These are phyloP conservation scores for Ispidina picta DNA, from an alignment of 2,797 vertebrate genomes.

Conservation along the genomic window DNA sequence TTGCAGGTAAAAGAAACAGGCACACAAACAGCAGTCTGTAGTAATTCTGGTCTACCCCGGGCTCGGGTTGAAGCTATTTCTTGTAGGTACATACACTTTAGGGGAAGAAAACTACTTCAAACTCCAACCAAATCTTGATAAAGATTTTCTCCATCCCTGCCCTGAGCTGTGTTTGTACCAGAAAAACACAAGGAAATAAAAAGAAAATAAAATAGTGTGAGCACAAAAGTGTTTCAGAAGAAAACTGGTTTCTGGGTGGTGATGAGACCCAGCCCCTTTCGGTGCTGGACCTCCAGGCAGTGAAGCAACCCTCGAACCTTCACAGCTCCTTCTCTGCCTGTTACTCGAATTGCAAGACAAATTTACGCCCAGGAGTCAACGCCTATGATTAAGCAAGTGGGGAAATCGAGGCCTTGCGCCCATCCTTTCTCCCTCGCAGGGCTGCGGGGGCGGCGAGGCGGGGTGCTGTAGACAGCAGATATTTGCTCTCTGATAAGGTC, in stretches of 20 bases:
- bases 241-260: neutral
- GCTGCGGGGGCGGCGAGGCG: neutral
- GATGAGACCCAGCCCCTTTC: neutral
- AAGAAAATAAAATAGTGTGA: neutral
- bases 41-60: neutral
- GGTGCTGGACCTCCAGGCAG: neutral
- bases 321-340: neutral
- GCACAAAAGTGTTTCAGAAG: neutral
- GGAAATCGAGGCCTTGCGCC: neutral
- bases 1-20: conserved; percentile 39
- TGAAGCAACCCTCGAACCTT: rapidly evolving
- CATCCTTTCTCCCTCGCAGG: neutral
- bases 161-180: neutral
- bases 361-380: neutral
- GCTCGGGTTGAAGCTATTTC: neutral
- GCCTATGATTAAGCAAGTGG: neutral
- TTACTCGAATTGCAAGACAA: neutral
- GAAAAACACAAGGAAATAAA: neutral
- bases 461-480: neutral
- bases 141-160: neutral
- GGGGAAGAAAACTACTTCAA: conserved; percentile 5
- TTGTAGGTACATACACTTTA: conserved; percentile 13
- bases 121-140: neutral
- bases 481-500: neutral
- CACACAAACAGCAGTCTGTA: conserved; percentile 54